Evolutionary conservation across 2,113 vertebrate genomes (phyloP), one percentile per base, ranked within the genome.

Genomic region (Arizona elegans): DNA sequence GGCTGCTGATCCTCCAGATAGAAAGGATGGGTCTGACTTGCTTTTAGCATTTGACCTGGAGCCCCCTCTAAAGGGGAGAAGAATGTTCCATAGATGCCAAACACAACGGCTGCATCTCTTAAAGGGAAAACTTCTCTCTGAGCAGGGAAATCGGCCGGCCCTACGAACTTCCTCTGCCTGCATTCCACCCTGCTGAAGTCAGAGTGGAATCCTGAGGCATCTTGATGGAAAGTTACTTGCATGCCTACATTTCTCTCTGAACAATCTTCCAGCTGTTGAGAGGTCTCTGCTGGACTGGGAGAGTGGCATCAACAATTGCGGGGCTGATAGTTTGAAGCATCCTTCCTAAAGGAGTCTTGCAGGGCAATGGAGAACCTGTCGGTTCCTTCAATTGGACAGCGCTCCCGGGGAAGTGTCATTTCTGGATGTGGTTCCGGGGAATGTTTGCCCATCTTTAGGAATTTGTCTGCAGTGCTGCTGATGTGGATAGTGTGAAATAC

Each of bases 221-320:
- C 96, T 95, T 95, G 95, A 96, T 95, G 95, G 95, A 91, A 85
- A 75, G 91, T 94, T 93, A 94, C 95, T 96, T 96, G 94, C 94
- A 94, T 96, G 93, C 94, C 96, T 94, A 93, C 93, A 94, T 97
- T 94, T 93, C 43, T 93, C n/a, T 56, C 87, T 89, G 93, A 93
- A 96, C 94, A 97, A 94, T 95, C 93, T 90, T 62, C 95, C 95
- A 88, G 94, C 93, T 95, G 92, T 95, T 87, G 93, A 86, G 94
- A 93, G 90, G 24, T 91, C 24, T 1, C 4, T 81, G 81, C 33
- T 91, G 94, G 90, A 92, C 92, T 95, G 93, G 87, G 70, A 94
- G 58, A 59, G 91, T 70, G 92, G 92, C 93, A 93, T 90, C 62
- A 92, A 94, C 94, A 70, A 33, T 91, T 95, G 92, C 91, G 88